phyloP scores from a whole-genome alignment of 2,113 vertebrate genomes.

The Prinia subflava region DNA sequence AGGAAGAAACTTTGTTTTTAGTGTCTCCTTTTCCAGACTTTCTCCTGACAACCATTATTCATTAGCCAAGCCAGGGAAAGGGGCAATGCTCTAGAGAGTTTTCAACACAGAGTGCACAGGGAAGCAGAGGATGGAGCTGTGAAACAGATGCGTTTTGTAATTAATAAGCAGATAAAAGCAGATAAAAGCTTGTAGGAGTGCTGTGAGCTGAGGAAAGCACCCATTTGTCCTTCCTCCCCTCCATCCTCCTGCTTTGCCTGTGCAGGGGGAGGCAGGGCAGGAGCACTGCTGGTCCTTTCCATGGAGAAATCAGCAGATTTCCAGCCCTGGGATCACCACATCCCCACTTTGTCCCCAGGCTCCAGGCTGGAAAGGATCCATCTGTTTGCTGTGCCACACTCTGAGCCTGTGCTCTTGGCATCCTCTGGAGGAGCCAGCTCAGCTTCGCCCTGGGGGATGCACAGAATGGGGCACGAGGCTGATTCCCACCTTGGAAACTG shows the following conservation, averaged over 20 bases:
- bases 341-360: neutral
- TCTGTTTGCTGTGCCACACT: neutral
- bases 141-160: neutral
- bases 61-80: neutral
- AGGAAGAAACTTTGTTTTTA: neutral
- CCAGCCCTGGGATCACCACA: neutral
- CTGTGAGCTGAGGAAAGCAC: neutral
- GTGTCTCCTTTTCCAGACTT: neutral
- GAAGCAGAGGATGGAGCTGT: neutral
- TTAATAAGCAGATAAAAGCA: neutral
- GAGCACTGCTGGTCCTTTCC: neutral
- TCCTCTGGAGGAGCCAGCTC: neutral
- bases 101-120: neutral
- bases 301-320: slow-evolving; percentile 9
- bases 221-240: neutral
- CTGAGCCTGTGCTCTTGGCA: neutral
- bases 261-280: neutral
- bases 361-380: slow-evolving; percentile 14
- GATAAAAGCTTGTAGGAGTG: neutral
- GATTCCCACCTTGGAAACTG: neutral
- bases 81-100: neutral
- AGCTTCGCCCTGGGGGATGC: neutral
- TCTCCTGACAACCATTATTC: neutral
- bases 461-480: neutral
- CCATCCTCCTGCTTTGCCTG: neutral